Conservation (phyloP, 2,888 invertebrate species). For the Rhamphomyia laevipes region DNA sequence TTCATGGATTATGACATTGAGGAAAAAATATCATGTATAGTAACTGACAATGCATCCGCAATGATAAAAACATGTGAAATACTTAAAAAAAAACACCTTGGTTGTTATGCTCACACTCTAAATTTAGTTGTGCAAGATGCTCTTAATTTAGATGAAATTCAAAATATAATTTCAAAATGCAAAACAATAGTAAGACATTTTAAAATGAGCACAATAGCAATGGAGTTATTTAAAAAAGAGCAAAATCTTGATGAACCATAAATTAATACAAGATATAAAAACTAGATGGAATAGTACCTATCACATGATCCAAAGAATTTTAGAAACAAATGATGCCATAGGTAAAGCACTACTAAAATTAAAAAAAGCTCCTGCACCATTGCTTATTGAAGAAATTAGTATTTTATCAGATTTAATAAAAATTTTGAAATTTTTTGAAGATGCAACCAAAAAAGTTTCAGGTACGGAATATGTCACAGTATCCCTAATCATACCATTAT, state of each 20-base stretch:
- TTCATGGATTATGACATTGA: not conserved
- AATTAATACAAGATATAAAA: slow-evolving; percentile 1
- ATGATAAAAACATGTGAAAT: slow-evolving; percentile 2
- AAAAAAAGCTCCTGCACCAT: too few relatives aligned
- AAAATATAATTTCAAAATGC: slow-evolving; percentile 8
- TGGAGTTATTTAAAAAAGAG: slow-evolving; percentile 9
- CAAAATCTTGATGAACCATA: slow-evolving; percentile 4
- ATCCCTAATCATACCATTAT: too few relatives aligned
- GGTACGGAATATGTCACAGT: too few relatives aligned
- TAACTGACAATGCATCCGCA: slow-evolving; percentile 1
- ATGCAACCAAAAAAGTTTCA: too few relatives aligned
- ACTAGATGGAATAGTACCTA: slow-evolving; percentile 2
- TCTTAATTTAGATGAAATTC: slow-evolving; percentile 5
- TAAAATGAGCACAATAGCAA: slow-evolving; percentile 9
- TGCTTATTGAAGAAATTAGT: too few relatives aligned
- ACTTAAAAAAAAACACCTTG: slow-evolving; percentile 7
- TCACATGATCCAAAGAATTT: not conserved
- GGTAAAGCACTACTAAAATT: too few relatives aligned
- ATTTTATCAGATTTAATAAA: too few relatives aligned
- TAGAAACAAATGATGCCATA: too few relatives aligned
- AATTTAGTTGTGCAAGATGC: slow-evolving; percentile 11
- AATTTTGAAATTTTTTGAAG: too few relatives aligned
- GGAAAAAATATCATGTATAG: not conserved
- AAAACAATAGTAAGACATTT: slow-evolving; percentile 9
- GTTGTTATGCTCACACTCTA: slow-evolving; percentile 12